A percentile compares a stretch with the other conserved stretches of the same genome.
Conservation (phyloP, 2,888 invertebrate genomes). For the Torymus auratus region DNA sequence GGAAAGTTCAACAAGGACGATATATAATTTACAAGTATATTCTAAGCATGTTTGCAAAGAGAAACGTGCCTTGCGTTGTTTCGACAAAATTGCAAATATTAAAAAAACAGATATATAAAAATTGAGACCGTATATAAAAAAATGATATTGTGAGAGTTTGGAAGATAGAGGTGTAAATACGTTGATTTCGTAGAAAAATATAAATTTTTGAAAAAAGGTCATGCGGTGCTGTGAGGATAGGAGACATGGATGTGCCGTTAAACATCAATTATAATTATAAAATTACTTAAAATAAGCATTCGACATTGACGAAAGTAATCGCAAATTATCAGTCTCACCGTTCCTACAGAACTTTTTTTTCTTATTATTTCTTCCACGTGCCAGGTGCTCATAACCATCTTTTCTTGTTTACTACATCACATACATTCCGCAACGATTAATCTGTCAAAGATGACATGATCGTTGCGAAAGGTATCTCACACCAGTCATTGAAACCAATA, state of each 20-base stretch:
- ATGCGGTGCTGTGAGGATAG: constrained; percentile 75
- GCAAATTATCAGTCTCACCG: constrained; percentile 62
- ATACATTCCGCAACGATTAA: background rate
- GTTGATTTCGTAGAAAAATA: constrained; percentile 3
- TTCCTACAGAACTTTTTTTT: constrained; percentile 30
- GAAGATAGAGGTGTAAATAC: too few species aligned
- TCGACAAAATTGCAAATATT: background rate
- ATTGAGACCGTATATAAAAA: background rate
- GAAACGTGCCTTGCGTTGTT: constrained; percentile 19
- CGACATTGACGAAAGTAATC: constrained; percentile 58
- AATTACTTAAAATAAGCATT: constrained; percentile 58
- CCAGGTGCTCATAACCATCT: too few species aligned
- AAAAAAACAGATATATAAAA: constrained; percentile 12
- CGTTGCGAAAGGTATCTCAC: background rate
- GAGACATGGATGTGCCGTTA: constrained; percentile 75
- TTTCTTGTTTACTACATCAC: background rate
- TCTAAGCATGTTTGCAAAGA: constrained; percentile 4
- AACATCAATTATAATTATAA: constrained; percentile 53
- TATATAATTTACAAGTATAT: background rate
- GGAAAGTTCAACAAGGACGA: constrained; percentile 14
- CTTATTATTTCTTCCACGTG: too few species aligned
- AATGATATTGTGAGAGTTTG: too few species aligned
- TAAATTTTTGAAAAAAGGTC: constrained; percentile 58
- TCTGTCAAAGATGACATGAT: constrained; percentile 2
- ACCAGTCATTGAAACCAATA: background rate